Base-by-base conservation (phyloP, 2,888 invertebrate genomes). In the Pristionchus maxplancki region DNA sequence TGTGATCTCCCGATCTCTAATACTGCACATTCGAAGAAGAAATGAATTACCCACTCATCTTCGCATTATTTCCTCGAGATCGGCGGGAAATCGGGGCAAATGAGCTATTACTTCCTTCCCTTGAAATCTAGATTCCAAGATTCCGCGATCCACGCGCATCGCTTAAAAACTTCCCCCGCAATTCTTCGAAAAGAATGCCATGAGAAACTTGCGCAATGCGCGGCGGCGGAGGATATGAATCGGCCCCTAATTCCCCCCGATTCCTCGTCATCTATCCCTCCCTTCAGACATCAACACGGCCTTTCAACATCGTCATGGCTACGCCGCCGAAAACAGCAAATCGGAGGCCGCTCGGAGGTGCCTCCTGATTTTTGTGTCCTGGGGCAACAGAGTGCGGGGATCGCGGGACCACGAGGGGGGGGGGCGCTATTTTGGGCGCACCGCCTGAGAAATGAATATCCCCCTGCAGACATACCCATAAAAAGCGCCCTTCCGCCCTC, bases 191-290 rank as follows among this genome's bases (percentile, higher is more conserved):
- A 15, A 78, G 78, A 78, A 78, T 78, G 44, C 44, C 78, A 78
- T 78, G 78, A 44, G 78, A 78, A 78, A 78, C 28, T 37, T 71
- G 71, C 64, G 71, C 71, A 37, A 37, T 71, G 71, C 34, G 71
- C 78, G 64, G 64, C 28, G 64, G n/a, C 31, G 31, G 71, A 37
- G 37, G 8, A 8, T 4, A 28, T 44, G 78, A 44, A 78, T 74
- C 24, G 28, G 1, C n/a, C 48, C 2, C 78, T 78, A 48, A 44
- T 78, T 78, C 78, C 44, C 28, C 1, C 78, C 3, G 34, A 78
- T 15, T 44, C 28, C 34, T 5, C 78, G 24, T 78, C 78, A 24
- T 48, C 24, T 31, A 5, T 24, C 40, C 40, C 71, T 20, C 37
- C 15, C 15, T 37, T 28, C 67, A 37, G 24, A 40, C 71, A 31